Percentiles rank a stretch among this genome's conserved stretches.
Evolutionary conservation across 1,140 invertebrate species (phyloP).

Genomic region (Pogonomyrmex barbatus): DNA sequence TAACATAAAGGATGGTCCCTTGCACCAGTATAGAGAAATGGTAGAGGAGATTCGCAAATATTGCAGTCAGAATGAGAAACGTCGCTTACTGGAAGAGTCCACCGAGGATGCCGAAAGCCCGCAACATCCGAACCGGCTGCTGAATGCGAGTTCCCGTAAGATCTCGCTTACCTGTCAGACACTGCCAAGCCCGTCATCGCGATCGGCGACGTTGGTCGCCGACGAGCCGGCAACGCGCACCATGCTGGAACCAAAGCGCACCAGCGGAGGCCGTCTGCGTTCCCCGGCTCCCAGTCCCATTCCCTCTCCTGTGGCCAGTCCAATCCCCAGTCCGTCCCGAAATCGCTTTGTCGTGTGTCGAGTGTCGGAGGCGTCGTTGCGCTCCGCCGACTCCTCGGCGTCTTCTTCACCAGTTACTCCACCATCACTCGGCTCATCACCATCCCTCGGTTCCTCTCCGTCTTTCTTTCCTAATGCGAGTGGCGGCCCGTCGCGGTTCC

Average conservation of each 20-base stretch:
- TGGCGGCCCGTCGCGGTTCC: constrained; percentile 74
- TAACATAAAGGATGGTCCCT: constrained; percentile 56
- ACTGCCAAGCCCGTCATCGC: constrained; percentile 78
- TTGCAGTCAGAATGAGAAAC: constrained; percentile 86
- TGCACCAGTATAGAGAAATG: constrained; percentile 85
- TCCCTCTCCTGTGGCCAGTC: constrained; percentile 90
- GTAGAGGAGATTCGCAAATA: constrained; percentile 86
- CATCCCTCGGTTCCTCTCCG: constrained; percentile 73
- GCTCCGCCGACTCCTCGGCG: constrained; percentile 78
- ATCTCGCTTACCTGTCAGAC: constrained; percentile 89
- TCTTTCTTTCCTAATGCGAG: constrained; percentile 73
- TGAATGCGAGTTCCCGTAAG: constrained; percentile 87
- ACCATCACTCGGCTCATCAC: constrained; percentile 72
- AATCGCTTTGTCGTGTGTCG: constrained; percentile 88
- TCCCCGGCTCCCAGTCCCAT: constrained; percentile 90
- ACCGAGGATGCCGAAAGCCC: constrained; percentile 80
- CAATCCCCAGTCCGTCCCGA: constrained; percentile 87
- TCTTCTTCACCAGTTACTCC: constrained; percentile 77
- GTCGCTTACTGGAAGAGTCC: constrained; percentile 79
- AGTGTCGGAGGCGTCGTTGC: constrained; percentile 85
- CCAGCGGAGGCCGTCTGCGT: constrained; percentile 87
- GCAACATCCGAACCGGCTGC: constrained; percentile 81
- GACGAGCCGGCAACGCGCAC: constrained; percentile 68
- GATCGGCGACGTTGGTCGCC: constrained; percentile 74
- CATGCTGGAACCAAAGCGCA: constrained; percentile 85